A percentile compares a stretch with the other conserved stretches of the same genome.
Evolutionary conservation across 2,888 invertebrate species (phyloP).

Genomic region (Zaprionus obscuricornis): DNA sequence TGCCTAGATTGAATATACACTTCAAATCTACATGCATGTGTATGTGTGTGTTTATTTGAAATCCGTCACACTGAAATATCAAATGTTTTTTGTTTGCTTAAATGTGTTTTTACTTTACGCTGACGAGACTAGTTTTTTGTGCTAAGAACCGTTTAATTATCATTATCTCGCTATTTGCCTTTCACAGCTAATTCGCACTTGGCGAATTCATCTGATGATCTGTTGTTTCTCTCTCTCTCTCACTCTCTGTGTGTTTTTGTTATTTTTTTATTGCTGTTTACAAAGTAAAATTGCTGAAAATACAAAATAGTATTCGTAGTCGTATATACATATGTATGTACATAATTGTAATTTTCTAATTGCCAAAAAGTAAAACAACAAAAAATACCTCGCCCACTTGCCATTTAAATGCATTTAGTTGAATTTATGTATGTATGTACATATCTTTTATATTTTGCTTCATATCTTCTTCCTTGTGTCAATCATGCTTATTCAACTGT

Average conservation of each 20-base stretch:
- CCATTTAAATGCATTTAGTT: no score
- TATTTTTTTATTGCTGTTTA: not conserved
- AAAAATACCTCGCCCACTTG: no score
- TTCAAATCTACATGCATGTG: not conserved
- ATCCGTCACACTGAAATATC: not conserved
- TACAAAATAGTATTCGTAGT: no score
- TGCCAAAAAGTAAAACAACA: slow-evolving; percentile 20
- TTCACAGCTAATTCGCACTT: slow-evolving; percentile 28
- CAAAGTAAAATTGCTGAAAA: slow-evolving; percentile 15
- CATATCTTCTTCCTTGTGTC: no score
- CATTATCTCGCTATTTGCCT: slow-evolving; percentile 32
- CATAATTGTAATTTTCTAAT: no score
- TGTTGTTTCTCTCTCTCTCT: no score
- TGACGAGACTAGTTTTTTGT: slow-evolving; percentile 23
- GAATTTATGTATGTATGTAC: no score
- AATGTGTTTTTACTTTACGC: slow-evolving; percentile 11
- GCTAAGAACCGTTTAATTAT: slow-evolving; percentile 20
- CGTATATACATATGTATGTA: no score
- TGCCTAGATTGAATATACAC: no score
- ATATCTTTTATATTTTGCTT: no score
- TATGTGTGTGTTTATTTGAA: no score
- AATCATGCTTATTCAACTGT: not conserved
- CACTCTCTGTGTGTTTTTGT: no score
- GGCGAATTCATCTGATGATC: not conserved
- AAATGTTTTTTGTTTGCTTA: slow-evolving; percentile 9